These are phyloP conservation scores for Aythya baeri DNA, from an alignment of 2,113 vertebrate species.

Conservation along the genomic window DNA sequence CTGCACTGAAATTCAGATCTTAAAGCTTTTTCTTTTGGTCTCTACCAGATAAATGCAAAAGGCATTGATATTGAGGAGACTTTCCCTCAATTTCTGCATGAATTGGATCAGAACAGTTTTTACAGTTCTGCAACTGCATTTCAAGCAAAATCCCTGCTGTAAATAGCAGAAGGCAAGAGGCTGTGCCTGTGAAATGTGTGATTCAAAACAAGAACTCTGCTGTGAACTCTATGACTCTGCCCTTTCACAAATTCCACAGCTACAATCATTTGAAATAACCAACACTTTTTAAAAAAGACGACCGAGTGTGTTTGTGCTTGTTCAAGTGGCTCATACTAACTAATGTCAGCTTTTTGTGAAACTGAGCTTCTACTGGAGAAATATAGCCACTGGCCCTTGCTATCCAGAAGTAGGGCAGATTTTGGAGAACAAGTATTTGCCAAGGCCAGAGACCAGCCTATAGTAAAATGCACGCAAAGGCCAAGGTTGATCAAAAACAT, in stretches of 20 bases:
- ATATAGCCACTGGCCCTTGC: background rate
- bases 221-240: rapidly evolving
- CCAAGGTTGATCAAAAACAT: background rate
- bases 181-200: background rate
- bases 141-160: background rate
- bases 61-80: background rate
- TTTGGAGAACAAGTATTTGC: background rate
- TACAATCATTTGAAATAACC: background rate
- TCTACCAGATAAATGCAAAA: background rate
- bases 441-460: background rate
- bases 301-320: background rate
- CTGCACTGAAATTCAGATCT: background rate
- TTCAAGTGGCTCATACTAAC: background rate
- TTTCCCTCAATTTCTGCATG: background rate
- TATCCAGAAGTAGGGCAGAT: background rate
- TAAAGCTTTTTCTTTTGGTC: background rate
- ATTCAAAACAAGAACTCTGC: background rate
- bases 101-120: background rate
- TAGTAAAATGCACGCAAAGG: rapidly evolving
- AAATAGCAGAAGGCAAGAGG: background rate
- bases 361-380: background rate
- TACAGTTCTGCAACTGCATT: background rate
- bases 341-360: background rate
- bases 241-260: rapidly evolving
- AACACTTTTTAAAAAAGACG: background rate